These are phyloP conservation scores for Cyclura pinguis DNA, from an alignment of 2,797 vertebrate genomes.

Conservation along the genomic window DNA sequence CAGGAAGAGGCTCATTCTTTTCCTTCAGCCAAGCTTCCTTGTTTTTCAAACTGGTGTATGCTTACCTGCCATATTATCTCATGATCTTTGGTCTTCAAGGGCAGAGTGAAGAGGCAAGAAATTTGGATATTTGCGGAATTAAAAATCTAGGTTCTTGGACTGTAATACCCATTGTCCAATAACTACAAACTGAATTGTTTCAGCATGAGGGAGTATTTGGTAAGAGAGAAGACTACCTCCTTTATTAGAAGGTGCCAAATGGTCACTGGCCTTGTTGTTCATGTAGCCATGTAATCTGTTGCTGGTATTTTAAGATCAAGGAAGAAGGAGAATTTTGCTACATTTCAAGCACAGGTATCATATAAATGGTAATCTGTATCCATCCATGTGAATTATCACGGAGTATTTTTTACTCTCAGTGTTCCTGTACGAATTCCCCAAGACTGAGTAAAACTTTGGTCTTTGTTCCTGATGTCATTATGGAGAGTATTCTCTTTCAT, in stretches of 20 bases:
- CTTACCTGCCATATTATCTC: slow-evolving; percentile 9
- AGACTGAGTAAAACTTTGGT: neutral
- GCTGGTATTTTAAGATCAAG: neutral
- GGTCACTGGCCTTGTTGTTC: too few relatives aligned
- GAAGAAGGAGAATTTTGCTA: neutral
- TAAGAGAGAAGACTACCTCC: too few relatives aligned
- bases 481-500: neutral
- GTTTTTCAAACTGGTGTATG: neutral
- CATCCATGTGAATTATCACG: neutral
- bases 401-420: neutral
- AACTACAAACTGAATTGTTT: neutral
- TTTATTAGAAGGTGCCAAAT: neutral
- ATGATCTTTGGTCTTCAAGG: too few relatives aligned
- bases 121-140: neutral
- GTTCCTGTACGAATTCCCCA: neutral
- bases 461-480: neutral
- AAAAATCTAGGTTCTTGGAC: neutral
- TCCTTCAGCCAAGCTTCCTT: slow-evolving; percentile 14
- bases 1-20: neutral
- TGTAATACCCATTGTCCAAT: neutral
- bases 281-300: neutral
- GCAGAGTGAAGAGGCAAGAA: neutral
- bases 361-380: neutral
- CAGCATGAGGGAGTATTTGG: neutral
- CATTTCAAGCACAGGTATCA: neutral